Evolutionary conservation across 1,140 invertebrate species (phyloP).

Genomic region (Parasteatoda tepidariorum): DNA sequence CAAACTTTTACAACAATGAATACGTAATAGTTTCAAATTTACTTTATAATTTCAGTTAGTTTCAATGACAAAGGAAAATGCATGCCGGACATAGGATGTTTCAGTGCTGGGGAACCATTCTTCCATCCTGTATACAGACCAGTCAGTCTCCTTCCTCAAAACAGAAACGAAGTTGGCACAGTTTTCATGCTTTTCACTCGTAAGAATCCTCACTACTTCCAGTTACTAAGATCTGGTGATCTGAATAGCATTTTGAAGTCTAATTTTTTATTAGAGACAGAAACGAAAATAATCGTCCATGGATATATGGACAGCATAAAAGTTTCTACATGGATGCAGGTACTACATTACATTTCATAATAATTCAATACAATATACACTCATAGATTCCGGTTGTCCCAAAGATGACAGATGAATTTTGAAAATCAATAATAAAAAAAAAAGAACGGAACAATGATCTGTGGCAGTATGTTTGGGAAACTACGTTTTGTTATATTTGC

Average conservation of each 20-base stretch:
- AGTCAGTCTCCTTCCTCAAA: slow-evolving; percentile 42
- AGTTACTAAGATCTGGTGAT: slow-evolving; percentile 37
- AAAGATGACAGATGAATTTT: background rate
- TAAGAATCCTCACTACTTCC: slow-evolving; percentile 27
- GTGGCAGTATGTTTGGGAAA: too few species aligned
- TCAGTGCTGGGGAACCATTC: slow-evolving; percentile 36
- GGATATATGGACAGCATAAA: slow-evolving; percentile 57
- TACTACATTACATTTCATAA: background rate
- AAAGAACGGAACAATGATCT: too few species aligned
- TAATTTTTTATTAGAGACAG: slow-evolving; percentile 28
- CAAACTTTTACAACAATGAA: too few species aligned
- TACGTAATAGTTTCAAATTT: too few species aligned
- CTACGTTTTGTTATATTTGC: too few species aligned
- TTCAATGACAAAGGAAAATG: slow-evolving; percentile 36
- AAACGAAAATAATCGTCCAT: slow-evolving; percentile 51
- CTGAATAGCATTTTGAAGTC: slow-evolving; percentile 3
- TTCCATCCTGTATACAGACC: slow-evolving; percentile 37
- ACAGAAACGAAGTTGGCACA: slow-evolving; percentile 32
- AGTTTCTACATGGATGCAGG: slow-evolving; percentile 53
- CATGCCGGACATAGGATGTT: slow-evolving; percentile 48
- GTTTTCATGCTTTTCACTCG: slow-evolving; percentile 44
- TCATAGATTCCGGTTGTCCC: background rate
- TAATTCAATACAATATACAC: background rate
- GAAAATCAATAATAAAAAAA: too few species aligned
- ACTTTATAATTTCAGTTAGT: slow-evolving; percentile 34